phyloP scores from a whole-genome alignment of 2,113 vertebrate genomes.

The Daboia siamensis region DNA sequence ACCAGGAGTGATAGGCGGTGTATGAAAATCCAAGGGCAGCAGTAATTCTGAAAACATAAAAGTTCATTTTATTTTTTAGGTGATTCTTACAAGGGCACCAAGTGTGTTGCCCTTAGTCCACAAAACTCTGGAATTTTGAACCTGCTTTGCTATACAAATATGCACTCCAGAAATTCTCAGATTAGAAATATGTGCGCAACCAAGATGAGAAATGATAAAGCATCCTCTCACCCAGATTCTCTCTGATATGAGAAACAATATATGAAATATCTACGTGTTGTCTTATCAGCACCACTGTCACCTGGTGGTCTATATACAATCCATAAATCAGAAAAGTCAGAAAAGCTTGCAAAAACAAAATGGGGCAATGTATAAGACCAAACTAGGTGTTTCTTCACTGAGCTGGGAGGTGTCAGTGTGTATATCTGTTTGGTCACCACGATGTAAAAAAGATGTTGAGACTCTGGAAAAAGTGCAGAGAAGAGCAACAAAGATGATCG shows the following conservation, averaged over 20 bases:
- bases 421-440: too few species aligned
- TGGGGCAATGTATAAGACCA: not conserved
- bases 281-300: not conserved
- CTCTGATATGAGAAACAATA: too few species aligned
- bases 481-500: too few species aligned
- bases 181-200: rapidly evolving
- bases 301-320: rapidly evolving
- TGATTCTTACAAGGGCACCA: conserved; percentile 6
- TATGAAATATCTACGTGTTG: too few species aligned
- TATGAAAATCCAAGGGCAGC: too few species aligned
- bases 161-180: rapidly evolving
- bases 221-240: too few species aligned
- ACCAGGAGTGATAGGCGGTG: too few species aligned
- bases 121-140: not conserved
- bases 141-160: not conserved
- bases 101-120: conserved; percentile 1
- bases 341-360: conserved; percentile 1
- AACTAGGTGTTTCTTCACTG: conserved; percentile 31
- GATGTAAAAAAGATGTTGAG: too few species aligned
- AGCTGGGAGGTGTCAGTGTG: not conserved
- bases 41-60: too few species aligned
- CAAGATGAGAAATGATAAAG: not conserved
- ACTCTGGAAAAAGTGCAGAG: too few species aligned
- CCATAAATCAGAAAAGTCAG: not conserved
- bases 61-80: not conserved